Conservation (phyloP, 2,888 invertebrate genomes). For the Drosophila rubida region DNA sequence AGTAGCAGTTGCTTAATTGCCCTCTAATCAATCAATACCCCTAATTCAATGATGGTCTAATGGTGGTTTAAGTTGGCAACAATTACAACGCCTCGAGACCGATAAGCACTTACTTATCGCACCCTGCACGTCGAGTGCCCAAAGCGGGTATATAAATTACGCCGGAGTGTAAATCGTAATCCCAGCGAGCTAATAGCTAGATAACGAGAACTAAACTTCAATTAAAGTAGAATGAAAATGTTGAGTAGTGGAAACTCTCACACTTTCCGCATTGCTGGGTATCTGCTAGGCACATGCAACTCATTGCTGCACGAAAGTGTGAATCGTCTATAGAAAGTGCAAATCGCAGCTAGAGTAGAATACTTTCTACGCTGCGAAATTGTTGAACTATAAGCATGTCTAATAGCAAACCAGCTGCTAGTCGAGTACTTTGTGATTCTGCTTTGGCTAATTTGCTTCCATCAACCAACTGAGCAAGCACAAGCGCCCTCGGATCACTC, state of each 20-base stretch:
- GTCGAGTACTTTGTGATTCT: background rate
- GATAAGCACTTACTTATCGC: slow-evolving; percentile 50
- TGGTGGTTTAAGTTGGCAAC: slow-evolving; percentile 38
- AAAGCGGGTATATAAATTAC: slow-evolving; percentile 5
- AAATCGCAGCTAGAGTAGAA: too few species aligned
- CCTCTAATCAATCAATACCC: slow-evolving; percentile 58
- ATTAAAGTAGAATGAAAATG: too few species aligned
- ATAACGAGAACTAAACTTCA: background rate
- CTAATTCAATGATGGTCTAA: slow-evolving; percentile 12
- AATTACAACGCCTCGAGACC: slow-evolving; percentile 52
- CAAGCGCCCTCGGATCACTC: background rate
- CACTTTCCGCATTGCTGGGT: too few species aligned
- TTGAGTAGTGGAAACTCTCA: too few species aligned
- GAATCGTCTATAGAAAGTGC: background rate
- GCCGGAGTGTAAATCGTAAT: background rate
- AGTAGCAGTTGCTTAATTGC: slow-evolving; percentile 40
- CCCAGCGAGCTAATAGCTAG: too few species aligned
- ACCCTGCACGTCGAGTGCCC: slow-evolving; percentile 6
- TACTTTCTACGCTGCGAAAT: too few species aligned
- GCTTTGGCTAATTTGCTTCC: background rate
- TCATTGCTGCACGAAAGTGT: too few species aligned
- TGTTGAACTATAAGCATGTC: too few species aligned
- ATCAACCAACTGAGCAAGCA: slow-evolving; percentile 1
- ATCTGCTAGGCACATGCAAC: too few species aligned
- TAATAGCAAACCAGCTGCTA: too few species aligned